A percentile compares a stretch with the other conserved stretches of the same genome.
phyloP scores from a whole-genome alignment of 1,140 invertebrate genomes.

The Planococcus citri region DNA sequence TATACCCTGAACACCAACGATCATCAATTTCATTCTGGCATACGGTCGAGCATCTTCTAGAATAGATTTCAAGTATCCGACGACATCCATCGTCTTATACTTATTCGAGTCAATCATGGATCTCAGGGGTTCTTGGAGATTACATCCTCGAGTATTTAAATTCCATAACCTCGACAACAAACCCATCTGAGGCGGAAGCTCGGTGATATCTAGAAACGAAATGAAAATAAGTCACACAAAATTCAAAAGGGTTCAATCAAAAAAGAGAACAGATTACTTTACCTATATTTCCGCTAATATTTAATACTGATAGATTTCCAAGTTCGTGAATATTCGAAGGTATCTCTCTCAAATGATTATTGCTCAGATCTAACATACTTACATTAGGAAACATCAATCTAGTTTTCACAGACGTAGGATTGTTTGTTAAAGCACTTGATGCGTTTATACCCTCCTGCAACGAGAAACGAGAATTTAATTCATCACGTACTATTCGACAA shows the following conservation, averaged over 20 bases:
- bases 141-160: conserved; percentile 81
- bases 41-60: conserved; percentile 85
- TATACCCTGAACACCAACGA: conserved; percentile 90
- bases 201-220: conserved; percentile 47
- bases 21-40: conserved; percentile 93
- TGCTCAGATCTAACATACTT: conserved; percentile 87
- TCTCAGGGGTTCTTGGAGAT: conserved; percentile 74
- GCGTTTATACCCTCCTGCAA: background rate
- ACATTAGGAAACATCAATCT: conserved; percentile 82
- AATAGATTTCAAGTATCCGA: conserved; percentile 85
- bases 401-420: conserved; percentile 37
- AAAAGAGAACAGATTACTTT: conserved; percentile 24
- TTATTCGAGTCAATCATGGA: conserved; percentile 86
- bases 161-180: conserved; percentile 88
- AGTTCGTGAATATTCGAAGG: conserved; percentile 76
- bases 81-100: conserved; percentile 91
- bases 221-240: background rate
- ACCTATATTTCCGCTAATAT: conserved; percentile 77
- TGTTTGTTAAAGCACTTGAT: background rate
- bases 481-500: too few species aligned
- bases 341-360: conserved; percentile 68
- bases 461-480: background rate
- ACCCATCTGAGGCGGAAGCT: conserved; percentile 90
- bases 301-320: conserved; percentile 80
- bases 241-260: background rate